Evolutionary conservation across 1,140 invertebrate species (phyloP), one percentile per base, ranked within the genome.

Genomic region (Hormaphis cornu): DNA sequence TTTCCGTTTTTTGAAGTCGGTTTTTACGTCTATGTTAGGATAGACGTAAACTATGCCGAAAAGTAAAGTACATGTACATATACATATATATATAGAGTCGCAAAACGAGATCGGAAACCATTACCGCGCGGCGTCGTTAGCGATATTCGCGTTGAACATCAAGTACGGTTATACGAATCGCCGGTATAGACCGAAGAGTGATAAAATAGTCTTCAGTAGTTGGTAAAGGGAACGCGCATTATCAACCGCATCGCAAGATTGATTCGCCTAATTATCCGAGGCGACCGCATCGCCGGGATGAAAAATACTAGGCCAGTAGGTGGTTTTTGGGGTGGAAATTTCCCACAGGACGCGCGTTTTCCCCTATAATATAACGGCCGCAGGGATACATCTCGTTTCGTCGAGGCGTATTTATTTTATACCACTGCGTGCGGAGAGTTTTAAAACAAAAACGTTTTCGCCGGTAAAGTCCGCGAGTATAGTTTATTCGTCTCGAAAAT

Each of bases 281-380:
- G 33, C 44, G 61, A 35, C 33, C 12, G 35, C n/a, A 40, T 24
- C 40, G 54, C 40, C 40, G 14, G 18, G 26, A 12, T 66, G 61
- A 66, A 66, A 58, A 48, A 66, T 48, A 66, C 61, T 66, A 66
- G 61, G 44, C 61, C 61, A 66, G 44, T 66, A 35, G 44, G 61
- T 66, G 50, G 44, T 37, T 66, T n/a, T n/a, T 66, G 35, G 61
- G 61, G 61, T 50, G 33, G 61, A 66, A 66, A 66, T 66, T 66
- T 66, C 61, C 61, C 61, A 66, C 61, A 66, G 61, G 61, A 61
- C 58, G n/a, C 58, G n/a, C 56, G 6, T 30, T 66, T 66, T 66
- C 61, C 44, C 61, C 44, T 35, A 58, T n/a, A 33, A 20, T 8
- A 28, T n/a, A 30, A 26, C 22, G 10, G n/a, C 8, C 12, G 35